Evolutionary conservation across 2,888 invertebrate genomes (phyloP).

Genomic region (Plemyria rubiginata): DNA sequence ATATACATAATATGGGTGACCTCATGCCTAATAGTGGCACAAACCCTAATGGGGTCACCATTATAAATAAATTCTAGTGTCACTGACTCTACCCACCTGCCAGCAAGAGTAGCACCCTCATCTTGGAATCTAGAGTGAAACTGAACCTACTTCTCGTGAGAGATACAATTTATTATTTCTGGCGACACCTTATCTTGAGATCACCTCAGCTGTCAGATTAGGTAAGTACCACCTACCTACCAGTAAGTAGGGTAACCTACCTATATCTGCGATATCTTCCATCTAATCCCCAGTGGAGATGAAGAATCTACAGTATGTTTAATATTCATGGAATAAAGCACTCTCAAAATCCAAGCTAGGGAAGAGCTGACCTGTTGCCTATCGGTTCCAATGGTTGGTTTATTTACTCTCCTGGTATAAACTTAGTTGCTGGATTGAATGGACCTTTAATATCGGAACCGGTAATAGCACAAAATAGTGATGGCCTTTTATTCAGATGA

Average conservation of each 20-base stretch:
- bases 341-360: too few relatives aligned
- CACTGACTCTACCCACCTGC: slow-evolving; percentile 55
- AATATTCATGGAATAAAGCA: background rate
- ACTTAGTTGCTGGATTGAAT: too few relatives aligned
- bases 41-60: too few relatives aligned
- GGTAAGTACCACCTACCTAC: slow-evolving; percentile 6
- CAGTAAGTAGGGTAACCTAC: too few relatives aligned
- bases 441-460: too few relatives aligned
- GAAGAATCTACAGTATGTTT: slow-evolving; percentile 15
- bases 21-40: too few relatives aligned
- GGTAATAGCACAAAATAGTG: too few relatives aligned
- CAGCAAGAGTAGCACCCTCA: slow-evolving; percentile 67
- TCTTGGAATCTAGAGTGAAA: slow-evolving; percentile 44
- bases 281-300: slow-evolving; percentile 34
- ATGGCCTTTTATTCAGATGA: too few relatives aligned
- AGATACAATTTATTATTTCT: slow-evolving; percentile 51
- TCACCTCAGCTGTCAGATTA: slow-evolving; percentile 32
- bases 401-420: too few relatives aligned
- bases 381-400: too few relatives aligned
- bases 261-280: slow-evolving; percentile 10
- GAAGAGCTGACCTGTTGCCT: too few relatives aligned
- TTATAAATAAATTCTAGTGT: background rate
- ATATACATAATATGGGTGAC: too few relatives aligned
- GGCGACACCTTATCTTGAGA: slow-evolving; percentile 47
- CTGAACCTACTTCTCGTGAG: slow-evolving; percentile 26